Evolutionary conservation across 2,888 invertebrate genomes (phyloP), one percentile per base, ranked within the genome.

Genomic region (Punctoribates punctum): DNA sequence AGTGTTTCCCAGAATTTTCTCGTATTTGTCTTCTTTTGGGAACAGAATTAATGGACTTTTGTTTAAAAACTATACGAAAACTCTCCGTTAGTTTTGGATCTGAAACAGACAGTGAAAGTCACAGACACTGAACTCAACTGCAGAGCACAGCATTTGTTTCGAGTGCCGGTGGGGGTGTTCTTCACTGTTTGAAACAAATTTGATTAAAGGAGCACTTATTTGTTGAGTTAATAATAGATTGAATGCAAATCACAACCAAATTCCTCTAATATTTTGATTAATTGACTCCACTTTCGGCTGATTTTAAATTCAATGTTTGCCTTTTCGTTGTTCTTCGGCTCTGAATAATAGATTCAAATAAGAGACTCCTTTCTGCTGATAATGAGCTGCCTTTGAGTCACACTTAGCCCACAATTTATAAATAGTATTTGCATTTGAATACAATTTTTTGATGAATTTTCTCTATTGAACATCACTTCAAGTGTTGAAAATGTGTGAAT

Each of bases 1-100:
- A 70, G 70, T 70, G 70, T 70, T 70, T 70, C 70, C 23, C 46
- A 70, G 70, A 70, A 70, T 70, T 70, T 42, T 70, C 70, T 70
- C 23, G 70, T 42, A 70, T 70, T 70, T 70, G 15, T 42, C 42
- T 62, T 27, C 11, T 27, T 42, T 57, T 23, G 25, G 11, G 57
- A 57, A 57, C 23, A 13, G 51, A 51, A 57, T 42, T 42, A 57
- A 25, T 57, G 23, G 1, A 57, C 57, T 57, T 57, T 57, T 57
- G 57, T 57, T 57, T 57, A 25, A 57, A 57, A 25, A 57, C 57
- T 20, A 57, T 34, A n/a, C n/a, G n/a, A n/a, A n/a, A n/a, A n/a
- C n/a, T n/a, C n/a, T 17, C 57, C n/a, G 57, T 57, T 25, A 57
- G 25, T 23, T 57, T 57, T 23, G 25, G 25, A 51, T 15, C 29